Conservation (phyloP, 2,888 invertebrate genomes). For the Heterodera filipjevi region DNA sequence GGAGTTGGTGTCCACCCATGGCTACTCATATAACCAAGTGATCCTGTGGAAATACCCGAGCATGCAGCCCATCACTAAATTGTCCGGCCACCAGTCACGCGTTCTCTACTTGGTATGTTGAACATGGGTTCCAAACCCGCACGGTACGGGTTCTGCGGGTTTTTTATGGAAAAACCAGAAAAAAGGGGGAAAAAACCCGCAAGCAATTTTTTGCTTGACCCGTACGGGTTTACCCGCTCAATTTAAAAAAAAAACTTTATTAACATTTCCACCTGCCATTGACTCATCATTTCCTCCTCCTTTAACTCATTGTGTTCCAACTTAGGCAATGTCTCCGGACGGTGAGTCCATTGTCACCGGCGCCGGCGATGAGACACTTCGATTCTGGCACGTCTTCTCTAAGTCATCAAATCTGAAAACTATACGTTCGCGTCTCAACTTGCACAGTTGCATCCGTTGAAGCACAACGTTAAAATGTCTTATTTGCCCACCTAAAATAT, state of each 20-base stretch:
- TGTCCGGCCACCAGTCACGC: conserved; percentile 93
- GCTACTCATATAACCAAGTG: conserved; percentile 97
- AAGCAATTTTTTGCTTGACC: no score
- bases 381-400: conserved; percentile 74
- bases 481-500: neutral
- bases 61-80: conserved; percentile 90
- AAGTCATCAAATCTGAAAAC: conserved; percentile 46
- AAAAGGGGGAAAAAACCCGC: no score
- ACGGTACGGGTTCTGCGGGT: no score
- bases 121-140: no score
- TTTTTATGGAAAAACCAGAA: no score
- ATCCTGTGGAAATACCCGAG: conserved; percentile 98
- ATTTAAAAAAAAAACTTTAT: no score
- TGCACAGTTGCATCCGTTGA: conserved; percentile 37
- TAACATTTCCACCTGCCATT: no score
- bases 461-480: neutral
- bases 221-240: no score
- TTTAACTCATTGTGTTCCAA: no score
- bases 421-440: conserved; percentile 45
- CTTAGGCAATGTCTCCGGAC: conserved; percentile 88
- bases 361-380: conserved; percentile 93
- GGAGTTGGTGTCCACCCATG: conserved; percentile 93
- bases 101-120: conserved; percentile 80
- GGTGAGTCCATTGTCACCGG: conserved; percentile 98
- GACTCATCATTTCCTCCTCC: conserved; percentile 20